These are phyloP conservation scores for Scaptomyza caliginosa DNA, from an alignment of 2,888 invertebrate species.

Conservation along the genomic window DNA sequence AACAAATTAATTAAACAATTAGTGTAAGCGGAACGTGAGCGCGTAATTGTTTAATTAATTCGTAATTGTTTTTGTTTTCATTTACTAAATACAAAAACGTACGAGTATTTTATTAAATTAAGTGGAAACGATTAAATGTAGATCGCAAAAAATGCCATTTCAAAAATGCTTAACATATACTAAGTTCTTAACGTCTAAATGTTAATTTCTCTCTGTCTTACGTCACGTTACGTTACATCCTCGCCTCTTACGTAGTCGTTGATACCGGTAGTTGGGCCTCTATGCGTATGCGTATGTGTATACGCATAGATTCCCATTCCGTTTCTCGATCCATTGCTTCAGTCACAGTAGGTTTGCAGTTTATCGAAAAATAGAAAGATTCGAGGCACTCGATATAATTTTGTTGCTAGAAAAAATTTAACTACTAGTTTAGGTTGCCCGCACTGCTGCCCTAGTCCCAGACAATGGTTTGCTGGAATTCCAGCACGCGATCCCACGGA, in stretches of 20 bases:
- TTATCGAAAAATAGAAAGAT: slow-evolving; percentile 29
- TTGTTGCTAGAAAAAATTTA: slow-evolving; percentile 63
- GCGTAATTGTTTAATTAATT: slow-evolving; percentile 82
- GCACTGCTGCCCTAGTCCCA: slow-evolving; percentile 86
- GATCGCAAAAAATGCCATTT: slow-evolving; percentile 68
- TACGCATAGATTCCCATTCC: slow-evolving; percentile 20
- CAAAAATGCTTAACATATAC: slow-evolving; percentile 69
- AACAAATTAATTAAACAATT: slow-evolving; percentile 83
- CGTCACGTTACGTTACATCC: slow-evolving; percentile 36
- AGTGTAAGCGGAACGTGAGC: slow-evolving; percentile 52
- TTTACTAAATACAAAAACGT: slow-evolving; percentile 66
- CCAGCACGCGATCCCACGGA: slow-evolving; percentile 91
- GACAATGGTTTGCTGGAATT: slow-evolving; percentile 88
- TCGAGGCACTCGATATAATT: slow-evolving; percentile 30
- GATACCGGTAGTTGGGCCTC: slow-evolving; percentile 55
- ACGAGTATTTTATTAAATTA: slow-evolving; percentile 57
- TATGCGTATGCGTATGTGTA: too few relatives aligned
- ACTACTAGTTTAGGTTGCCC: slow-evolving; percentile 44
- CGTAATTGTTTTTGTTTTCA: slow-evolving; percentile 62
- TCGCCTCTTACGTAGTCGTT: slow-evolving; percentile 46
- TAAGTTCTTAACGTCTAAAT: slow-evolving; percentile 36
- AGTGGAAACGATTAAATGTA: slow-evolving; percentile 19
- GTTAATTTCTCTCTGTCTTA: slow-evolving; percentile 37
- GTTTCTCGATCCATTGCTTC: slow-evolving; percentile 34
- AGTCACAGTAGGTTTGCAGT: slow-evolving; percentile 76